These are phyloP conservation scores for Myiotriccus ornatus DNA, from an alignment of 2,797 vertebrate genomes.

Conservation along the genomic window DNA sequence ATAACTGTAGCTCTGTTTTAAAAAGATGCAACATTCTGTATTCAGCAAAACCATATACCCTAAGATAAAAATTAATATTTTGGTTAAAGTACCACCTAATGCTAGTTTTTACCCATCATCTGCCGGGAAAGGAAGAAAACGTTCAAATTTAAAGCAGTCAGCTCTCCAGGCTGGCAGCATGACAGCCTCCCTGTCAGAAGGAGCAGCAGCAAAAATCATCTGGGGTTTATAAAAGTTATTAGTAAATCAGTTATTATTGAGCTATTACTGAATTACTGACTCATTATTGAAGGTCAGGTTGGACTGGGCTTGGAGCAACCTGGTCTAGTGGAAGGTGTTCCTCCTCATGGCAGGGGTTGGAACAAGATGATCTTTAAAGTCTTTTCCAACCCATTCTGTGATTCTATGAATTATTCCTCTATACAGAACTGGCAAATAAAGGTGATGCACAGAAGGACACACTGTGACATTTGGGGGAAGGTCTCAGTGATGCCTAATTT, in stretches of 20 bases:
- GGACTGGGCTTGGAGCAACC: neutral
- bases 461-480: neutral
- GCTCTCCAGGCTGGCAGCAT: neutral
- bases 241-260: neutral
- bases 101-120: neutral
- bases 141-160: neutral
- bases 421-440: neutral
- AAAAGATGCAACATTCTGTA: neutral
- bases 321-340: neutral
- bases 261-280: neutral
- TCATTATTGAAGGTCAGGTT: neutral
- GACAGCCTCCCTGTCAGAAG: neutral
- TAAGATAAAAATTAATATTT: neutral
- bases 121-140: neutral
- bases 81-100: neutral
- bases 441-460: neutral
- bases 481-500: neutral
- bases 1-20: neutral
- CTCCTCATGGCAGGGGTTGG: neutral
- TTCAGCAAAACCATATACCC: neutral
- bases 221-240: neutral
- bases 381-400: neutral
- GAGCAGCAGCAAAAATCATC: neutral
- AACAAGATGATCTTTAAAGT: neutral
- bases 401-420: neutral